These are phyloP conservation scores for Mactra quadrangularis DNA, from an alignment of 1,140 invertebrate genomes.

Conservation along the genomic window DNA sequence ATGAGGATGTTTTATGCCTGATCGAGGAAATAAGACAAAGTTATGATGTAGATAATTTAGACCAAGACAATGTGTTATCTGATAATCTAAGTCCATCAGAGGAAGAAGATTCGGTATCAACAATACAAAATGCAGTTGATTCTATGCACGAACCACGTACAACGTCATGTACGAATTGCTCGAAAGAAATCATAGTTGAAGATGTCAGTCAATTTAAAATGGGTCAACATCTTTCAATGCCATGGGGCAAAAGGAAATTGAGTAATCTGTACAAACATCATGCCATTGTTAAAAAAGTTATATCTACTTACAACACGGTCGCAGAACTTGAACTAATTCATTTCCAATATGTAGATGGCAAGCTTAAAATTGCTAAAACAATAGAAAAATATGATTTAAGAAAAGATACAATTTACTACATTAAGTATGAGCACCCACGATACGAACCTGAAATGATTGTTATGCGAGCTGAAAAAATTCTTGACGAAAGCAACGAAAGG, in stretches of 20 bases:
- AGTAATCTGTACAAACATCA: slow-evolving; percentile 2
- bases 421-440: slow-evolving; percentile 12
- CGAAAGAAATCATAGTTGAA: background rate
- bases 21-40: too few relatives aligned
- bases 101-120: too few relatives aligned
- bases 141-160: too few relatives aligned
- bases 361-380: slow-evolving; percentile 5
- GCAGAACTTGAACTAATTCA: slow-evolving; percentile 21
- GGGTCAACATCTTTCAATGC: slow-evolving; percentile 47
- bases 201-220: background rate
- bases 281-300: slow-evolving; percentile 23
- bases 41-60: too few relatives aligned
- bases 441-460: slow-evolving; percentile 27
- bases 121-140: too few relatives aligned
- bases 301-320: background rate
- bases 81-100: too few relatives aligned
- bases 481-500: background rate
- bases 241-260: background rate
- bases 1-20: too few relatives aligned
- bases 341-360: background rate
- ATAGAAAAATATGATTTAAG: slow-evolving; percentile 10
- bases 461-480: slow-evolving; percentile 34
- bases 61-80: too few relatives aligned
- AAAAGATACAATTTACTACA: slow-evolving; percentile 22
- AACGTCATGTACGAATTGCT: slow-evolving; percentile 14